Evolutionary conservation across 2,888 invertebrate species (phyloP).

Genomic region (Drosophila prolongata): DNA sequence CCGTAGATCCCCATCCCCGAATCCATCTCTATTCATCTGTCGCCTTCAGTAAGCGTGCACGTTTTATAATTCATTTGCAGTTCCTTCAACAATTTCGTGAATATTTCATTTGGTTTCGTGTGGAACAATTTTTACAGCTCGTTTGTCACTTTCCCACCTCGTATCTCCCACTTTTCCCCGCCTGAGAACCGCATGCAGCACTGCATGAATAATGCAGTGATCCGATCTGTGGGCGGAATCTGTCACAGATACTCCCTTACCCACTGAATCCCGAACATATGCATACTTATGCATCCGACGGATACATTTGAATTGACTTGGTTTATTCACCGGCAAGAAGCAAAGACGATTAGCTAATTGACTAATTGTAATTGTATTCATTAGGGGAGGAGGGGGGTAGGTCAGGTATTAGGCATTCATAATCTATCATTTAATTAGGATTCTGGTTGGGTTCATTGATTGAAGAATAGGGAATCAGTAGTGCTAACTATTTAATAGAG

Average conservation of each 20-base stretch:
- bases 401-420: constrained; percentile 30
- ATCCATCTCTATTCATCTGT: constrained; percentile 27
- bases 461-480: too few relatives aligned
- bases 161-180: constrained; percentile 7
- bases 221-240: constrained; percentile 47
- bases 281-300: constrained; percentile 28
- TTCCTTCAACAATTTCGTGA: constrained; percentile 61
- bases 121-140: constrained; percentile 44
- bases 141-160: constrained; percentile 46
- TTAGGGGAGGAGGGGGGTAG: constrained; percentile 11
- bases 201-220: constrained; percentile 50
- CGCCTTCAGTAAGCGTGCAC: constrained; percentile 18
- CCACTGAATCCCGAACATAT: neutral
- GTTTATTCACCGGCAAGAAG: constrained; percentile 17
- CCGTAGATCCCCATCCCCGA: neutral
- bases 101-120: constrained; percentile 63
- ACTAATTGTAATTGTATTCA: constrained; percentile 40
- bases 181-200: constrained; percentile 17
- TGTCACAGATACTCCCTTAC: constrained; percentile 31
- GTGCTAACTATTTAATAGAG: constrained; percentile 8
- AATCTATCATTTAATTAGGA: constrained; percentile 42
- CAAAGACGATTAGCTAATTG: constrained; percentile 40
- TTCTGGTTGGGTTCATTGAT: neutral
- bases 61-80: constrained; percentile 73
- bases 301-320: constrained; percentile 31